Percentiles rank a stretch among this genome's conserved stretches.
phyloP scores from a whole-genome alignment of 2,888 invertebrate genomes.

The Syrista parreyssii region DNA sequence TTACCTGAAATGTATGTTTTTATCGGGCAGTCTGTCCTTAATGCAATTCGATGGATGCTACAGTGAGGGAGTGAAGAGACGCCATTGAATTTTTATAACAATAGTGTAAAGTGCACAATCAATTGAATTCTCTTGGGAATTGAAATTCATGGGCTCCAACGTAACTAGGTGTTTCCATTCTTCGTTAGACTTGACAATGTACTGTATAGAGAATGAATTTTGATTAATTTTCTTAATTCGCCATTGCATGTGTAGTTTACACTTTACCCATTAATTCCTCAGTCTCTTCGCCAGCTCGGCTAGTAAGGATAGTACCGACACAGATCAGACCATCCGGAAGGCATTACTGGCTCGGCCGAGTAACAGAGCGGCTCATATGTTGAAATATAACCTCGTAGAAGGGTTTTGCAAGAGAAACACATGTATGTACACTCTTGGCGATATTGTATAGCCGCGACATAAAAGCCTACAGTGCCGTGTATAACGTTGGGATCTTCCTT shows the following conservation, averaged over 20 bases:
- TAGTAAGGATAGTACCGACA: neutral
- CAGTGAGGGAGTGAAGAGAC: too few species aligned
- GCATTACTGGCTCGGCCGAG: neutral
- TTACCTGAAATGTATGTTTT: neutral
- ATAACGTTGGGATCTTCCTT: neutral
- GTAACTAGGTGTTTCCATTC: neutral
- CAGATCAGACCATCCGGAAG: neutral
- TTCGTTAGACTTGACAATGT: neutral
- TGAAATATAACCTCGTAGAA: neutral
- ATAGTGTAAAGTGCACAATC: neutral
- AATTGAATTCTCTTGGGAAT: neutral
- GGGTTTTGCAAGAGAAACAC: neutral
- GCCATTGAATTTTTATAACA: neutral
- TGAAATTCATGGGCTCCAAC: neutral
- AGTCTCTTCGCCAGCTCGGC: neutral
- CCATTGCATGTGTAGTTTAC: neutral
- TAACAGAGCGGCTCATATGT: neutral
- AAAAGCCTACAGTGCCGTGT: neutral
- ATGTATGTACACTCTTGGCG: neutral
- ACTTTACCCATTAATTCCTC: neutral
- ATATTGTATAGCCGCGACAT: neutral
- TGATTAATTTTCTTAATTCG: neutral
- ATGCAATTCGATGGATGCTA: neutral
- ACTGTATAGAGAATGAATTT: neutral
- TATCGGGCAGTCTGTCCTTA: neutral